Evolutionary conservation across 1,140 invertebrate genomes (phyloP), one percentile per base, ranked within the genome.

Genomic region (Subanguina moxae): DNA sequence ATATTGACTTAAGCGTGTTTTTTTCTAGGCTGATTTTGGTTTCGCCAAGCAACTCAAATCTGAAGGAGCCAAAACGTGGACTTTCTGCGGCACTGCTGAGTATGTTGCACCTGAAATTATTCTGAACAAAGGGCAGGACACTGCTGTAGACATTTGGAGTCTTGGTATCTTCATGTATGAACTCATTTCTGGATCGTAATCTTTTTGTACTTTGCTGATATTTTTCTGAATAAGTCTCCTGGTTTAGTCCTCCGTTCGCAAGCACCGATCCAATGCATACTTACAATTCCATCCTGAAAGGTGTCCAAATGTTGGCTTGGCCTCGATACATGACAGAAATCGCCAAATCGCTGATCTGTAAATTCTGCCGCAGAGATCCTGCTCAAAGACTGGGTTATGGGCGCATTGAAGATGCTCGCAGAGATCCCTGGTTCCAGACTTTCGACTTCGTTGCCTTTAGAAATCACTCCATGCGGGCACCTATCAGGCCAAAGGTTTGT

Each of bases 381-480:
- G 68, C 78, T 8, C 78, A 83, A 56, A 78, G 79, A 21, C 61
- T 81, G 7, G 79, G 79, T 5, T 83, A 77, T 59, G 78, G 74
- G 15, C 57, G 78, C 17, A 75, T 81, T 38, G 82, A 82, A 38
- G 73, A 79, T 56, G 70, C 71, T 21, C 45, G 79, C 13, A 61
- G 66, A 48, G 77, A 81, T 66, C 58, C 62, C 15, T 98, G 95
- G 95, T 99, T 98, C 84, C 93, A 97, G 83, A 94, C 94, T 38
- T 98, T 98, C 84, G 96, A 98, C 83, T 99, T 95, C 93, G 93
- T 95, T 86, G 93, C 93, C n/a, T 85, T 99, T 27, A 87, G 89
- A 52, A 89, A 89, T 75, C 87, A 90, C 76, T 92, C 91, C 0
- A 85, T 98, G 19, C 89, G 89, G 58, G 91, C 95, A 19, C 95